A percentile compares a stretch with the other conserved stretches of the same genome.
Evolutionary conservation across 2,113 vertebrate genomes (phyloP).

Genomic region (Panurus biarmicus): DNA sequence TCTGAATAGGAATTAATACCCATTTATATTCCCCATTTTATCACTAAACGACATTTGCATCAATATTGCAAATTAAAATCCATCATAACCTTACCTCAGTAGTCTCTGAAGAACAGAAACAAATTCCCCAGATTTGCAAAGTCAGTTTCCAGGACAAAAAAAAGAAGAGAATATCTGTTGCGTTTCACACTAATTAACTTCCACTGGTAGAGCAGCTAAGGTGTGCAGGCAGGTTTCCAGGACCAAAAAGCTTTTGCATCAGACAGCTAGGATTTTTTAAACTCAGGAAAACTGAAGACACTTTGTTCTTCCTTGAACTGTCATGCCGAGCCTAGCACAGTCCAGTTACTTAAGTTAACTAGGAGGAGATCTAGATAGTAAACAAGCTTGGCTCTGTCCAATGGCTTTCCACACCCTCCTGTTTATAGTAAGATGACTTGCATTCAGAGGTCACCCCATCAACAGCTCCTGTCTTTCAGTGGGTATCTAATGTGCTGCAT

Average conservation of each 20-base stretch:
- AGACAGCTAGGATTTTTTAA: conserved; percentile 27
- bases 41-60: not conserved
- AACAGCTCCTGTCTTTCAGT: conserved; percentile 71
- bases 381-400: conserved; percentile 71
- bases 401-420: conserved; percentile 74
- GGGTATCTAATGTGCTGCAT: conserved; percentile 64
- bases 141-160: conserved; percentile 1
- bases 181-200: conserved; percentile 43
- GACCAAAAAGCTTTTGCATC: not conserved
- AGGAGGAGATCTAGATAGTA: conserved; percentile 66
- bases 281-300: conserved; percentile 53
- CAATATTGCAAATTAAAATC: not conserved
- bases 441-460: conserved; percentile 73
- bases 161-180: not conserved
- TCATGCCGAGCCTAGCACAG: conserved; percentile 8
- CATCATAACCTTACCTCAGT: conserved; percentile 65
- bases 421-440: conserved; percentile 79
- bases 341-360: conserved; percentile 65
- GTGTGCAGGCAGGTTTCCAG: not conserved
- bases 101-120: conserved; percentile 50
- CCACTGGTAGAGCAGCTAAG: not conserved
- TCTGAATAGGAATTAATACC: not conserved
- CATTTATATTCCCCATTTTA: not conserved
- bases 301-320: conserved; percentile 51
- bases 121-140: not conserved